Conservation (phyloP, 1,140 invertebrate species). For the Musca domestica region DNA sequence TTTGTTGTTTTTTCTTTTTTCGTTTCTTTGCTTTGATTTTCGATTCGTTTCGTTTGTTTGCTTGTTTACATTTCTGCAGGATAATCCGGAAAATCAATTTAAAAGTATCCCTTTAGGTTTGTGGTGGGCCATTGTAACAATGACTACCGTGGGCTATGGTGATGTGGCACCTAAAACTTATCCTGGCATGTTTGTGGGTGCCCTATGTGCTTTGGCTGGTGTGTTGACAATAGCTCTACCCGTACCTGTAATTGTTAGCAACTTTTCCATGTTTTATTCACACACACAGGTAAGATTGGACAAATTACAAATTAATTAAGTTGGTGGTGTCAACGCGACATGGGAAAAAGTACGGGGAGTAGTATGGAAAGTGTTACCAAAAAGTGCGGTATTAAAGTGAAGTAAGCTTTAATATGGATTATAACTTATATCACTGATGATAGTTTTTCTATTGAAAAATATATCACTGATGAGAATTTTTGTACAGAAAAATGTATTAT, state of each 20-base stretch:
- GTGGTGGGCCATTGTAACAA: conserved; percentile 85
- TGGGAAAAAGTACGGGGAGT: no score
- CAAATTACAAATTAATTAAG: no score
- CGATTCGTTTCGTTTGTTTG: background rate
- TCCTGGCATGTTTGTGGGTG: conserved; percentile 83
- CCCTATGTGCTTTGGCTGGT: conserved; percentile 83
- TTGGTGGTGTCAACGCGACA: no score
- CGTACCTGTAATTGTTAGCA: conserved; percentile 91
- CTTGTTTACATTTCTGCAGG: conserved; percentile 47
- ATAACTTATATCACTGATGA: no score
- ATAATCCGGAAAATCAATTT: conserved; percentile 88
- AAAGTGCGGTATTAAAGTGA: no score
- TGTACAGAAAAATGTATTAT: no score
- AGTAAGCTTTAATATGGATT: no score
- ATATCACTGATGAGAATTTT: no score
- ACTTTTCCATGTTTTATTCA: conserved; percentile 92
- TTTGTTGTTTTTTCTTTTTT: conserved; percentile 4
- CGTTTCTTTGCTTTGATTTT: conserved; percentile 6
- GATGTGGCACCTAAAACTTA: conserved; percentile 91
- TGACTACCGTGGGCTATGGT: conserved; percentile 88
- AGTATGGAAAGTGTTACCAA: no score
- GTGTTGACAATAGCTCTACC: conserved; percentile 89
- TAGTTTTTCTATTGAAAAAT: no score
- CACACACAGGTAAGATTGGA: conserved; percentile 71
- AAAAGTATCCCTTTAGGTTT: conserved; percentile 81